phyloP scores from a whole-genome alignment of 2,888 invertebrate species.

The Erannis defoliaria region DNA sequence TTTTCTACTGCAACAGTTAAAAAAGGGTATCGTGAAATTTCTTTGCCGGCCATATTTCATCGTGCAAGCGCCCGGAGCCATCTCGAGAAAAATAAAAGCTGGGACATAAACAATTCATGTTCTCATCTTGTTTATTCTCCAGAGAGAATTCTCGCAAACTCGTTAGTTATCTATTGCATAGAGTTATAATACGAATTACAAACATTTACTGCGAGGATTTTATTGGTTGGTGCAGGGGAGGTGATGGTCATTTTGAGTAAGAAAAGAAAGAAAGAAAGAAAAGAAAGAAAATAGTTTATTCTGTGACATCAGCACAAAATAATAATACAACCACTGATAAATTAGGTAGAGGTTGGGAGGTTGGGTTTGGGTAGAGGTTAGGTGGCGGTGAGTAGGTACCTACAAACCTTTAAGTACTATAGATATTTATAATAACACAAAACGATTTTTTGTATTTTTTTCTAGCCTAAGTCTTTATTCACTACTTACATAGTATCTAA shows the following conservation, averaged over 20 bases:
- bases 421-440: too few relatives aligned
- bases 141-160: slow-evolving; percentile 37
- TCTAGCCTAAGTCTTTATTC: too few relatives aligned
- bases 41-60: slow-evolving; percentile 28
- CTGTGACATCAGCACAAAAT: too few relatives aligned
- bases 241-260: background rate
- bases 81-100: slow-evolving; percentile 33
- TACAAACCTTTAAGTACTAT: too few relatives aligned
- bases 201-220: slow-evolving; percentile 47
- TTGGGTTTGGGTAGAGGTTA: too few relatives aligned
- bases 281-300: too few relatives aligned
- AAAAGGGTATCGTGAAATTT: slow-evolving; percentile 15
- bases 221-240: slow-evolving; percentile 32
- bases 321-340: too few relatives aligned
- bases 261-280: background rate
- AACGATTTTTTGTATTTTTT: too few relatives aligned
- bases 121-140: slow-evolving; percentile 41
- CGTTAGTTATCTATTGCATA: slow-evolving; percentile 46
- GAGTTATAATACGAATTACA: slow-evolving; percentile 45
- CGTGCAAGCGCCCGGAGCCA: slow-evolving; percentile 14
- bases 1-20: background rate
- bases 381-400: too few relatives aligned
- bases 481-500: too few relatives aligned
- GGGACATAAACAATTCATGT: slow-evolving; percentile 43
- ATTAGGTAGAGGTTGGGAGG: too few relatives aligned